These are phyloP conservation scores for Caenorhabditis drosophilae DNA, from an alignment of 2,888 invertebrate genomes.

Conservation along the genomic window DNA sequence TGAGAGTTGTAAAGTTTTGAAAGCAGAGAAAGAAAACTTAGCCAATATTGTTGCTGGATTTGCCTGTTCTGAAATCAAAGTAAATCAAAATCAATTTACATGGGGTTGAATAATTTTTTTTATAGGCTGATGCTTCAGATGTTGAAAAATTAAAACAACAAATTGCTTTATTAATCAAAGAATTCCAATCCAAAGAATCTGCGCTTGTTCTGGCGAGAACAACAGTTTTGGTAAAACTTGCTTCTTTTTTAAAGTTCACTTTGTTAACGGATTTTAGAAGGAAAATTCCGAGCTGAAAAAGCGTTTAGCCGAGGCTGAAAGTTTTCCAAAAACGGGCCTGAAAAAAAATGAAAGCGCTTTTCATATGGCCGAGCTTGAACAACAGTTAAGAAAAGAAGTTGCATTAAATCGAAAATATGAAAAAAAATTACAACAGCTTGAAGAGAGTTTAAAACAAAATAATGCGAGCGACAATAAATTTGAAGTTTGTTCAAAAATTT, in stretches of 20 bases:
- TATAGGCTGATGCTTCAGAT: conserved; percentile 13
- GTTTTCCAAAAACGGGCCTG: conserved; percentile 4
- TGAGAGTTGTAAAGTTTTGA: conserved; percentile 30
- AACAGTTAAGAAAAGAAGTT: conserved; percentile 26
- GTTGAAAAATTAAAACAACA: conserved; percentile 25
- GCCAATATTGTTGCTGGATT: conserved; percentile 33
- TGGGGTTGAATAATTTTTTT: too few relatives aligned
- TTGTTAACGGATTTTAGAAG: conserved; percentile 22
- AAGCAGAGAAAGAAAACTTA: conserved; percentile 32
- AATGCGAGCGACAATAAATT: conserved; percentile 8
- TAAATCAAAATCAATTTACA: too few relatives aligned
- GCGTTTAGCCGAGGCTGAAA: conserved; percentile 24
- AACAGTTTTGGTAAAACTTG: conserved; percentile 27
- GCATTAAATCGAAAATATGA: conserved; percentile 29
- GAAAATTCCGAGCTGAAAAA: conserved; percentile 34
- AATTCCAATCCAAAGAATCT: conserved; percentile 30
- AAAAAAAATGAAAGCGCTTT: conserved; percentile 20
- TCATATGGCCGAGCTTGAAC: conserved; percentile 37
- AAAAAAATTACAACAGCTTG: conserved; percentile 16
- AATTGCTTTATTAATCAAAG: conserved; percentile 17
- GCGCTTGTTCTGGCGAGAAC: conserved; percentile 20
- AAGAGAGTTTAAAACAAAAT: conserved; percentile 16
- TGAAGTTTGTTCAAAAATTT: conserved; percentile 5
- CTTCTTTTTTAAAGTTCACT: too few relatives aligned
- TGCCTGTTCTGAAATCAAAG: conserved; percentile 28